A percentile compares a stretch with the other conserved stretches of the same genome.
These are phyloP conservation scores for Platerodrilus igneus DNA, from an alignment of 2,888 invertebrate genomes.

Conservation along the genomic window DNA sequence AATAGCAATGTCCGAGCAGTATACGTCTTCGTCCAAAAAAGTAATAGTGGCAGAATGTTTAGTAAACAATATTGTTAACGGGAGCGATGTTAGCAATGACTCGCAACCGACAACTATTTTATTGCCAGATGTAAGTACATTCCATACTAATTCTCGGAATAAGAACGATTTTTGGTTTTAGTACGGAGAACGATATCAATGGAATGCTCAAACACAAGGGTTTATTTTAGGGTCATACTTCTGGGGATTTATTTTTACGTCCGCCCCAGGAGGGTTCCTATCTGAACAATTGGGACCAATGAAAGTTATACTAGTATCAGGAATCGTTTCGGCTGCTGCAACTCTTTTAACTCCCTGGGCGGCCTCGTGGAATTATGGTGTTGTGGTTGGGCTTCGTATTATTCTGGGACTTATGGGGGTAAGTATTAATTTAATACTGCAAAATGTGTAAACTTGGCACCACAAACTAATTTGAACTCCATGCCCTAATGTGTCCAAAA, in stretches of 20 bases:
- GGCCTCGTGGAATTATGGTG: constrained; percentile 54
- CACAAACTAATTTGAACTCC: too few relatives aligned
- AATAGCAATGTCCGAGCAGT: constrained; percentile 62
- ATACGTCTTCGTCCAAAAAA: constrained; percentile 32
- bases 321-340: constrained; percentile 51
- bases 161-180: constrained; percentile 28
- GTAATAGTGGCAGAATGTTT: constrained; percentile 24
- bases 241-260: constrained; percentile 65
- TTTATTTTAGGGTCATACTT: constrained; percentile 63
- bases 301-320: constrained; percentile 54
- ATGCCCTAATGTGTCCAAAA: too few relatives aligned
- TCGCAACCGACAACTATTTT: constrained; percentile 22
- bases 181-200: constrained; percentile 52
- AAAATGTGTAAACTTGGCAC: too few relatives aligned
- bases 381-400: constrained; percentile 56
- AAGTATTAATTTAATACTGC: constrained; percentile 36
- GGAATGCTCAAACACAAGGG: constrained; percentile 60
- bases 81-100: too few relatives aligned
- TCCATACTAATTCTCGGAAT: neutral
- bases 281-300: constrained; percentile 62
- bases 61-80: constrained; percentile 13
- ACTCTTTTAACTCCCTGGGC: constrained; percentile 59
- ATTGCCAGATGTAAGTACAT: constrained; percentile 27
- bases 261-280: constrained; percentile 61
- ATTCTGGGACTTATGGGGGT: constrained; percentile 61